Percentiles rank a stretch among this genome's conserved stretches.
These are phyloP conservation scores for Ptychadena robeensis DNA, from an alignment of 2,797 vertebrate species.

Conservation along the genomic window DNA sequence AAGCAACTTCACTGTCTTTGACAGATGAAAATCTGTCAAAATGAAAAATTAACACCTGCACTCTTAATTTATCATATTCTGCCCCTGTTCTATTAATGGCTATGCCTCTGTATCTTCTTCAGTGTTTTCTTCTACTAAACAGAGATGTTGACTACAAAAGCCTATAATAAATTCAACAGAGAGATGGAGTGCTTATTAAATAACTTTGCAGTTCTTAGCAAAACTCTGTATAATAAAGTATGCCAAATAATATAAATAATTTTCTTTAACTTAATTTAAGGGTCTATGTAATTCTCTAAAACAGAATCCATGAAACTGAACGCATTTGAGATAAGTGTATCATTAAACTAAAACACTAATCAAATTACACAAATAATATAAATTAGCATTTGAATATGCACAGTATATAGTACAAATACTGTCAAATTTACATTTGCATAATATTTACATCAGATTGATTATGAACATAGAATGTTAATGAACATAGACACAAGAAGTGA, in stretches of 20 bases:
- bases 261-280: background rate
- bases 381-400: background rate
- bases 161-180: constrained; percentile 63
- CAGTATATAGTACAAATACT: background rate
- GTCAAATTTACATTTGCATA: background rate
- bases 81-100: constrained; percentile 76
- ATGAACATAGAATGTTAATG: no score
- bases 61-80: constrained; percentile 82
- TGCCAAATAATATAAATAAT: constrained; percentile 22
- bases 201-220: constrained; percentile 60
- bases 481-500: no score
- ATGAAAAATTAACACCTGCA: constrained; percentile 84
- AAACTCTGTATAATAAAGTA: constrained; percentile 27
- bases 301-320: background rate
- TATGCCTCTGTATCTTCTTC: constrained; percentile 52
- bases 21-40: constrained; percentile 82
- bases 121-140: constrained; percentile 67
- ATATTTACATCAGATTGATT: background rate
- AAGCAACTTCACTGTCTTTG: constrained; percentile 75
- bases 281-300: background rate
- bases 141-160: constrained; percentile 67
- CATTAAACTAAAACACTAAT: background rate
- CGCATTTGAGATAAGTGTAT: background rate
- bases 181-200: constrained; percentile 66
- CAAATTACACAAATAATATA: background rate